phyloP scores from a whole-genome alignment of 2,888 invertebrate species.

The Synanthedon andrenaeformis region DNA sequence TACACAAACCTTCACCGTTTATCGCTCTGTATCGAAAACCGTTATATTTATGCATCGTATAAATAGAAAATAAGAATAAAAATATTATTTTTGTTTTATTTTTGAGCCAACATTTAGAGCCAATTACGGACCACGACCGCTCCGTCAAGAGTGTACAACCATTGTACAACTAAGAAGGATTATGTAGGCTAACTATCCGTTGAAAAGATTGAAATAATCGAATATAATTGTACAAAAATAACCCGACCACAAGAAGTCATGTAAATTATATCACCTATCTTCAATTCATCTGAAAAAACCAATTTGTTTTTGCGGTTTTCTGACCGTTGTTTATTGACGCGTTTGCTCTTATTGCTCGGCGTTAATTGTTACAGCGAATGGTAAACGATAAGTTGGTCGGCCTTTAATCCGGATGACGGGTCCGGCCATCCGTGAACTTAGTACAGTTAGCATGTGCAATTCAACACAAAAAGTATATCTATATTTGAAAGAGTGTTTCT shows the following conservation, averaged over 20 bases:
- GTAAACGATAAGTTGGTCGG: slow-evolving; percentile 16
- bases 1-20: no score
- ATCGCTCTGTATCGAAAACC: no score
- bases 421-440: slow-evolving; percentile 47
- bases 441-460: slow-evolving; percentile 36
- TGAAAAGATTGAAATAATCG: not conserved
- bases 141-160: no score
- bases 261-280: slow-evolving; percentile 33
- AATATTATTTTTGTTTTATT: no score
- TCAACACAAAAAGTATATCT: no score
- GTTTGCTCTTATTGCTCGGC: slow-evolving; percentile 6
- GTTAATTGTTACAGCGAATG: slow-evolving; percentile 10
- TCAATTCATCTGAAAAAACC: slow-evolving; percentile 26
- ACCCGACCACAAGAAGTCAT: slow-evolving; percentile 44
- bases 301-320: slow-evolving; percentile 6
- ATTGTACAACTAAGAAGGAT: no score
- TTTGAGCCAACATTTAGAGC: no score
- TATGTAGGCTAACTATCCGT: no score
- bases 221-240: slow-evolving; percentile 41
- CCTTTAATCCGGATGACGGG: slow-evolving; percentile 45
- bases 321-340: not conserved
- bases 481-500: no score
- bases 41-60: no score
- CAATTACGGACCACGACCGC: no score
- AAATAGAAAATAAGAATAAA: no score